A percentile compares a stretch with the other conserved stretches of the same genome.
These are phyloP conservation scores for Odontophorus gujanensis DNA, from an alignment of 2,113 vertebrate genomes.

Conservation along the genomic window DNA sequence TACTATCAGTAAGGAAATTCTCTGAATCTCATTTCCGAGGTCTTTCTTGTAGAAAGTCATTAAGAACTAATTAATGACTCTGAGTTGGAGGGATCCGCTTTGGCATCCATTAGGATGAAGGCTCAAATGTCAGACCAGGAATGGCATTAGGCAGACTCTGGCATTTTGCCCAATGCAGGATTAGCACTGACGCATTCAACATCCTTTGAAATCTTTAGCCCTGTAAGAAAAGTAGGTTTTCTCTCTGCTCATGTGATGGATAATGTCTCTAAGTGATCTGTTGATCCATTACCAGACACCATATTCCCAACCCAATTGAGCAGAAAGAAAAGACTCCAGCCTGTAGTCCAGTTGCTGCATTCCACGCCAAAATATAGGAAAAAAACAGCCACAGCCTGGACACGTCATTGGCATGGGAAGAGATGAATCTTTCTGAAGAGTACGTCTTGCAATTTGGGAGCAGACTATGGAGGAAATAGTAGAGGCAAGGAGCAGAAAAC, in stretches of 20 bases:
- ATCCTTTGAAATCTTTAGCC: constrained; percentile 23
- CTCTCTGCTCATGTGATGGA: neutral
- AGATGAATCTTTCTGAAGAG: fast-evolving
- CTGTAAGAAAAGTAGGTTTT: constrained; percentile 44
- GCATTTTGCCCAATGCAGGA: constrained; percentile 6
- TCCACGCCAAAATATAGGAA: neutral
- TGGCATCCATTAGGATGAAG: constrained; percentile 52
- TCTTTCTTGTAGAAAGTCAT: constrained; percentile 58
- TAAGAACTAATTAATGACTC: constrained; percentile 66
- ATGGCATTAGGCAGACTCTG: constrained; percentile 48
- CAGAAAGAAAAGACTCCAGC: neutral
- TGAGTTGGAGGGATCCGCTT: constrained; percentile 45
- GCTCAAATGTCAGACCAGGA: constrained; percentile 52
- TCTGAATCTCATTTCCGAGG: constrained; percentile 60
- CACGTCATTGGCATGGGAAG: neutral
- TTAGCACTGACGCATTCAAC: constrained; percentile 5
- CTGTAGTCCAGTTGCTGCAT: neutral
- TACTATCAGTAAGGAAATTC: constrained; percentile 59
- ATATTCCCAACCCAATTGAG: neutral
- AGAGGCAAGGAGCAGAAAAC: neutral
- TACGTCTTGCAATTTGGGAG: too few species aligned
- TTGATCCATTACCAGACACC: neutral
- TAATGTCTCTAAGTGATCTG: neutral
- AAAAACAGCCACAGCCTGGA: neutral
- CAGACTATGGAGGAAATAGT: neutral